A percentile compares a stretch with the other conserved stretches of the same genome.
Conservation (phyloP, 2,113 vertebrate genomes). For the cattle (Bos taurus) region DNA sequence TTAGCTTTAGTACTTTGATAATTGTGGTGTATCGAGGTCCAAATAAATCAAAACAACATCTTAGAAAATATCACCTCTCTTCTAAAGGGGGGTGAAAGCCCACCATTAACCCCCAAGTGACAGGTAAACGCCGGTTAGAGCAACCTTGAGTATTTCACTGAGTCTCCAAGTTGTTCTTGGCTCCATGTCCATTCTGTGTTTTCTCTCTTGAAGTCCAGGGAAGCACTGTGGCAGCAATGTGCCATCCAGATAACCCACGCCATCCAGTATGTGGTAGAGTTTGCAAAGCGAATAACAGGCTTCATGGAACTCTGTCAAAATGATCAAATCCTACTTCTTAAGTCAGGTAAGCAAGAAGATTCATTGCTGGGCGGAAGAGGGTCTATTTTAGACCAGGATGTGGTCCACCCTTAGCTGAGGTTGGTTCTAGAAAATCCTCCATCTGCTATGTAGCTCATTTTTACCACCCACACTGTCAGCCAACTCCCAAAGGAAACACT, state of each 20-base stretch:
- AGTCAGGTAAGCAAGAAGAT: constrained; percentile 89
- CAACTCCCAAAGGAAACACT: constrained; percentile 37
- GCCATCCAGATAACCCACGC: constrained; percentile 99
- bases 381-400: background rate
- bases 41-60: background rate
- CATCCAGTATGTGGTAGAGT: constrained; percentile 99
- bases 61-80: background rate
- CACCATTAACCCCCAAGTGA: background rate
- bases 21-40: background rate
- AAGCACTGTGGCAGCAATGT: constrained; percentile 98
- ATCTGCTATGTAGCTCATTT: constrained; percentile 11
- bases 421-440: constrained; percentile 31
- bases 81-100: background rate
- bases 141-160: background rate
- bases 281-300: constrained; percentile 98
- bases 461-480: constrained; percentile 58
- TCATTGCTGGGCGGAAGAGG: background rate
- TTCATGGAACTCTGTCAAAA: constrained; percentile 99
- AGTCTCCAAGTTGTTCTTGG: background rate
- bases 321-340: constrained; percentile 98
- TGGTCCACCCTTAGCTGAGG: background rate
- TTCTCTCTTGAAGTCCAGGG: constrained; percentile 87
- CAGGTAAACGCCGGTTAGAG: background rate
- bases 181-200: background rate
- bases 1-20: background rate